Conservation (phyloP, 1,140 invertebrate genomes). For the Gryon sp. region DNA sequence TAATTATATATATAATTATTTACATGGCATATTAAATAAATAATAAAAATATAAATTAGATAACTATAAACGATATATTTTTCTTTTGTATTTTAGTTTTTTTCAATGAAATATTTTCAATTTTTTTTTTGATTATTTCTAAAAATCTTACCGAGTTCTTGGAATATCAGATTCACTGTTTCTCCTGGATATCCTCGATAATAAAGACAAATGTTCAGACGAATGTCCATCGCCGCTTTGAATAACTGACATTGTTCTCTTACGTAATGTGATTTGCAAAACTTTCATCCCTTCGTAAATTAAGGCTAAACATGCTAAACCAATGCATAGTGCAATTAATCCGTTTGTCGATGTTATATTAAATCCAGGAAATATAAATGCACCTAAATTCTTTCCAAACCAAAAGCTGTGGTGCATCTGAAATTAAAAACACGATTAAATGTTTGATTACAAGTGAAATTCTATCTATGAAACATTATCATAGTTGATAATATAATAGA, state of each 20-base stretch:
- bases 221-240: constrained; percentile 11
- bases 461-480: too few species aligned
- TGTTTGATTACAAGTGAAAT: too few species aligned
- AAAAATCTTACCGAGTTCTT: constrained; percentile 60
- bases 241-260: constrained; percentile 43
- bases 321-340: constrained; percentile 80
- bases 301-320: constrained; percentile 78
- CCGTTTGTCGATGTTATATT: constrained; percentile 76
- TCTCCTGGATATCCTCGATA: constrained; percentile 67
- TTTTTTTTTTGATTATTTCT: too few species aligned
- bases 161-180: constrained; percentile 26
- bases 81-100: too few species aligned
- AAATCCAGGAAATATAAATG: constrained; percentile 81
- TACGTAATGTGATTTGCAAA: constrained; percentile 68
- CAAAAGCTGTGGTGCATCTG: constrained; percentile 82
- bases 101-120: too few species aligned
- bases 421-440: constrained; percentile 1
- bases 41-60: too few species aligned
- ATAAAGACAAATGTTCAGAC: constrained; percentile 72
- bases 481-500: constrained; percentile 28
- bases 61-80: too few species aligned
- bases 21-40: too few species aligned
- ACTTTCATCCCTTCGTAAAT: constrained; percentile 82
- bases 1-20: too few species aligned
- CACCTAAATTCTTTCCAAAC: constrained; percentile 80